A percentile compares a stretch with the other conserved stretches of the same genome.
These are phyloP conservation scores for Betta splendens DNA, from an alignment of 2,797 vertebrate genomes.

Conservation along the genomic window DNA sequence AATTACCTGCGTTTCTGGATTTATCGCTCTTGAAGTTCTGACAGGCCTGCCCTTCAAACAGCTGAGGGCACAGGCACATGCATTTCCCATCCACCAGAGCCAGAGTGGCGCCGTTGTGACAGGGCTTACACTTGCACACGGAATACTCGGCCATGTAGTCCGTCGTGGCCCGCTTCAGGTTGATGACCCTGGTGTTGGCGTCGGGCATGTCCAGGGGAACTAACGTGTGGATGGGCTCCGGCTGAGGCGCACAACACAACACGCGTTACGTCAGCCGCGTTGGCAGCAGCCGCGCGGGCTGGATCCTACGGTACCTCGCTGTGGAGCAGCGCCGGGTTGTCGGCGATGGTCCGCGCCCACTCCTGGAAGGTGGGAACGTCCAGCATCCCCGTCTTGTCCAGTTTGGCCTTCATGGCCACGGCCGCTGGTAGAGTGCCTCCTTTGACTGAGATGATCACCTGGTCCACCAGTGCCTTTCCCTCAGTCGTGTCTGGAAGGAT, in stretches of 20 bases:
- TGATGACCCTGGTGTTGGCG: conserved; percentile 76
- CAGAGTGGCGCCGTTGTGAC: conserved; percentile 86
- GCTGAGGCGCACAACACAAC: conserved; percentile 66
- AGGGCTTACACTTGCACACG: conserved; percentile 87
- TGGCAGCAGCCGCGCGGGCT: too few species aligned
- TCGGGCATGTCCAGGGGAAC: conserved; percentile 82
- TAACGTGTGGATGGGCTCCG: conserved; percentile 84
- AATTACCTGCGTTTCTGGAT: conserved; percentile 21
- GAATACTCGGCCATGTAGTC: conserved; percentile 88
- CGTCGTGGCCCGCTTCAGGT: conserved; percentile 81
- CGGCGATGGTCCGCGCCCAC: conserved; percentile 83
- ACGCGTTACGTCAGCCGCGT: background rate
- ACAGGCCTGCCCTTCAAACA: conserved; percentile 85
- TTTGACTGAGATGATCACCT: conserved; percentile 83
- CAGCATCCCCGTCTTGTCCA: conserved; percentile 61
- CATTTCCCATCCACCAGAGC: conserved; percentile 87
- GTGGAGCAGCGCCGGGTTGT: conserved; percentile 81
- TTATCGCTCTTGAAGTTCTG: conserved; percentile 74
- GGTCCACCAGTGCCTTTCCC: conserved; percentile 74
- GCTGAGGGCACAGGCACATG: conserved; percentile 79
- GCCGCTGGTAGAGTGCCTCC: conserved; percentile 82
- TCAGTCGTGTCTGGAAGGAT: background rate
- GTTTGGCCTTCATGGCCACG: conserved; percentile 77
- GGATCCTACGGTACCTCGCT: conserved; percentile 83
- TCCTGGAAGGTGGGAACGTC: conserved; percentile 75